Evolutionary conservation across 2,888 invertebrate genomes (phyloP).

Genomic region (Dolichopus griseipennis): DNA sequence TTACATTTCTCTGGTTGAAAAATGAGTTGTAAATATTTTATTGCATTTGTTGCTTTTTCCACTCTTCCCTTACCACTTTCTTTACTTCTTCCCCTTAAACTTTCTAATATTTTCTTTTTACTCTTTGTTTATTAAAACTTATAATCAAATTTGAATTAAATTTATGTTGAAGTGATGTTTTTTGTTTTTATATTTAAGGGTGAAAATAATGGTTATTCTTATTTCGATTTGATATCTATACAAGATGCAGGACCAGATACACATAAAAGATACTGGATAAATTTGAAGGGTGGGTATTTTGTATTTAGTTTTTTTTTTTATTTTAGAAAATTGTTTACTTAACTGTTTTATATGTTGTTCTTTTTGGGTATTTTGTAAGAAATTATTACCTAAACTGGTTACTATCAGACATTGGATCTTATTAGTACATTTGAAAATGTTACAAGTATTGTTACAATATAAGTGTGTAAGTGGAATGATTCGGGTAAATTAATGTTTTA

Average conservation of each 20-base stretch:
- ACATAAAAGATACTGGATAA: neutral
- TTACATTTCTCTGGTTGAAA: neutral
- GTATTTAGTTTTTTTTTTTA: neutral
- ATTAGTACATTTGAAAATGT: too few relatives aligned
- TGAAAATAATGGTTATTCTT: neutral
- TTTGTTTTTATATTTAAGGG: neutral
- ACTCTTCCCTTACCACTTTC: neutral
- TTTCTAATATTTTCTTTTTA: neutral
- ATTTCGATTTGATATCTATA: neutral
- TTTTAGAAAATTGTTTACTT: neutral
- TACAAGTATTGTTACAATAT: too few relatives aligned
- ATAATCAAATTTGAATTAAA: constrained; percentile 25
- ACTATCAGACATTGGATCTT: too few relatives aligned
- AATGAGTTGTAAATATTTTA: neutral
- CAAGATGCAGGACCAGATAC: neutral
- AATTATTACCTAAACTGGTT: neutral
- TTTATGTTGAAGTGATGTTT: constrained; percentile 19
- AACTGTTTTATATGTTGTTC: neutral
- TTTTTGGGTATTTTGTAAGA: neutral
- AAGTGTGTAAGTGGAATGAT: too few relatives aligned
- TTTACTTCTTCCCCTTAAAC: neutral
- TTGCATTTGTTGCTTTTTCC: neutral
- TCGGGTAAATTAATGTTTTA: too few relatives aligned
- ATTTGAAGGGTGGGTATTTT: neutral
- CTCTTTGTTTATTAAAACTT: constrained; percentile 10